Conservation (phyloP, 1,140 invertebrate genomes). For the Brachionus asplanchnoidis region DNA sequence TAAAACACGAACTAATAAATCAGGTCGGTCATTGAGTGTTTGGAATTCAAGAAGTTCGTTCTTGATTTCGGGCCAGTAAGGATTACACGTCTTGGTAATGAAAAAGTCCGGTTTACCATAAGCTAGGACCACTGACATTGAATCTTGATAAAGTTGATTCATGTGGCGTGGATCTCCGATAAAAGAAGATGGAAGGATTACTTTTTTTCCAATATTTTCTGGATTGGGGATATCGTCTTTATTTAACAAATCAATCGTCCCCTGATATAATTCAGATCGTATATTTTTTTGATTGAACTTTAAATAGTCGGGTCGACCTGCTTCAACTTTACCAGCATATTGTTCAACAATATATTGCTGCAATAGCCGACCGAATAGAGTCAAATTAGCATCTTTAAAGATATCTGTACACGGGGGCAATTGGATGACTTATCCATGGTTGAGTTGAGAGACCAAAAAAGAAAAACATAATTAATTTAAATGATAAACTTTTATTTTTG, state of each 20-base stretch:
- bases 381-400: background rate
- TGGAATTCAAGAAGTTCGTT: constrained; percentile 47
- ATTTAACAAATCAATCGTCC: background rate
- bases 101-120: constrained; percentile 45
- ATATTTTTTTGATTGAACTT: constrained; percentile 13
- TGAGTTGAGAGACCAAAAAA: no score
- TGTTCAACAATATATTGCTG: constrained; percentile 3
- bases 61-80: constrained; percentile 52
- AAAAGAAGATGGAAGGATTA: constrained; percentile 28
- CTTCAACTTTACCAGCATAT: constrained; percentile 47
- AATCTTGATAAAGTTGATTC: constrained; percentile 43
- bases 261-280: background rate
- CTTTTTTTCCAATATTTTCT: background rate
- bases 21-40: constrained; percentile 51
- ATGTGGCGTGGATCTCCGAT: background rate
- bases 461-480: no score
- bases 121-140: constrained; percentile 43
- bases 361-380: background rate
- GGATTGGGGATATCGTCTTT: background rate
- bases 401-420: no score
- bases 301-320: constrained; percentile 46
- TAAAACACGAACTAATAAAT: constrained; percentile 59
- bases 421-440: no score
- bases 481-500: no score
- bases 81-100: constrained; percentile 49